Percentiles rank a stretch among this genome's conserved stretches.
These are phyloP conservation scores for Baccha elongata DNA, from an alignment of 2,888 invertebrate species.

Conservation along the genomic window DNA sequence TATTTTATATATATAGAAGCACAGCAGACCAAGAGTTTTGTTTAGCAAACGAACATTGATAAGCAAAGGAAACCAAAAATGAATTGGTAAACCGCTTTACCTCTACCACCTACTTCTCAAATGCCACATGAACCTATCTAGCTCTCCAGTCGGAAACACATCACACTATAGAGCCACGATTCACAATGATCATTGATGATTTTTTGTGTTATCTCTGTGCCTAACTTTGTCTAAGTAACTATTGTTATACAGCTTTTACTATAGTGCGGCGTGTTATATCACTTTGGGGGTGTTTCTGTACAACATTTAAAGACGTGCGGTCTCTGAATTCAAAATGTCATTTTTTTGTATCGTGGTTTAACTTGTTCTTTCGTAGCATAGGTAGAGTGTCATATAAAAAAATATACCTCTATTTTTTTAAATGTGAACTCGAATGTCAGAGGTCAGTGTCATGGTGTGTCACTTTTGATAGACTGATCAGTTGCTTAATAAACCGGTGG, in stretches of 20 bases:
- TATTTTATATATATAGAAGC: conserved; percentile 42
- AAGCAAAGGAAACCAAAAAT: conserved; percentile 28
- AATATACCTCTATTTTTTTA: not conserved
- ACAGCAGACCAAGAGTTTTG: conserved; percentile 12
- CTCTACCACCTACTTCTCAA: conserved; percentile 43
- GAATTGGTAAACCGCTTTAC: conserved; percentile 33
- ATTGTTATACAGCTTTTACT: conserved; percentile 1
- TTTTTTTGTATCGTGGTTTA: not conserved
- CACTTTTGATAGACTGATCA: conserved; percentile 37
- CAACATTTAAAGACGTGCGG: not conserved
- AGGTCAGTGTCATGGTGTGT: conserved; percentile 40
- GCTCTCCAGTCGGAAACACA: conserved; percentile 27
- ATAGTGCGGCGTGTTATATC: conserved; percentile 6
- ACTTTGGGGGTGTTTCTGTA: conserved; percentile 10
- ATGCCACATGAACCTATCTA: not conserved
- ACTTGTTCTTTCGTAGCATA: conserved; percentile 1
- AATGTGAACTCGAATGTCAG: conserved; percentile 28
- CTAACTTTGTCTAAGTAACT: not conserved
- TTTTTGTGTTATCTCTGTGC: conserved; percentile 16
- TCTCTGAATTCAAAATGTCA: conserved; percentile 23
- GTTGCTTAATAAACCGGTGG: conserved; percentile 1
- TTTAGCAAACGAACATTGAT: conserved; percentile 34
- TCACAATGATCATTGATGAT: conserved; percentile 15
- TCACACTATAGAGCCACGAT: conserved; percentile 15
- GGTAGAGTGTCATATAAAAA: not conserved